Base-by-base conservation (phyloP, 2,888 invertebrate genomes). In the Brachylomia viminalis region DNA sequence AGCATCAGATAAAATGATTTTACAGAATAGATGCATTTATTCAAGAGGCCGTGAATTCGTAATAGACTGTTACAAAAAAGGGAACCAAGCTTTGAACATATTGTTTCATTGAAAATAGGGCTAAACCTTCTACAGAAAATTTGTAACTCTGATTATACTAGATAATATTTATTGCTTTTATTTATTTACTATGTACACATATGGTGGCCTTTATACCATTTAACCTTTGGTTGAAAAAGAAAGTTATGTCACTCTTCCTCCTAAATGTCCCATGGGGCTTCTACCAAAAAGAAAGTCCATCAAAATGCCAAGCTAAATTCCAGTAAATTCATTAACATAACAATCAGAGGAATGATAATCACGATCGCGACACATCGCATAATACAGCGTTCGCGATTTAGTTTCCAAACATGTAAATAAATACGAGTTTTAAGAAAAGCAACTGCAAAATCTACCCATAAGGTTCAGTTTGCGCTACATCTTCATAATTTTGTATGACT, bases 301-400 rank as follows among this genome's bases (percentile, higher is more conserved):
- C 10, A 67, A 54, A 73, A 68, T 79, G 66, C 73, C 61, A 62
- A 52, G 52, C 65, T 56, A 52, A 68, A 77, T 85, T 82, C 86
- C 67, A 65, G 61, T 67, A 70, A 77, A 77, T 45, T 68, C 30
- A 83, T 87, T 85, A 64, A 67, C 83, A 87, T 86, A 72, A 80
- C 86, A 83, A 79, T 82, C 54, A 45, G n/a, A 3, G 10, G 17
- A 17, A 58, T 75, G 69, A 72, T 65, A 56, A 54, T 49, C 42
- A 72, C n/a, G 61, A 33, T 54, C 27, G 56, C 38, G 47, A 54
- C 30, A 54, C 65, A 65, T 83, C 17, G 33, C 59, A 30, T 52
- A 23, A 17, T 49, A 56, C 30, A 49, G 15, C 23, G 23, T 30
- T 30, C 15, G 23, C 47, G 10, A 47, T 49, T 17, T 33, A 1